Conservation (phyloP, 2,113 vertebrate species). For the Talpa occidentalis region DNA sequence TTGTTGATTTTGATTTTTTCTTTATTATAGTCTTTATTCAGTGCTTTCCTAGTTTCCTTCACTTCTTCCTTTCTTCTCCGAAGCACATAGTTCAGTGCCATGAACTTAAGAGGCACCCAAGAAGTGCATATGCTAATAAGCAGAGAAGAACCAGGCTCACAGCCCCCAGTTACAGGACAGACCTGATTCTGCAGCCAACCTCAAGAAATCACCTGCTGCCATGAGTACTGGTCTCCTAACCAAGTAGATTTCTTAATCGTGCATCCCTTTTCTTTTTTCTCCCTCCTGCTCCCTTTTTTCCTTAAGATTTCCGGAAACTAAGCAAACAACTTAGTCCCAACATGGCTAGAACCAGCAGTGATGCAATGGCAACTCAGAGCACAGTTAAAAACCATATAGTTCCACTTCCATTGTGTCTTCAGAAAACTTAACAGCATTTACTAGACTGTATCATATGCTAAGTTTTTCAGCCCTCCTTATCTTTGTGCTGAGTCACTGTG, state of each 20-base stretch:
- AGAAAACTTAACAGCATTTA: not conserved
- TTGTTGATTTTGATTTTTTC: too few species aligned
- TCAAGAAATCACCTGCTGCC: not conserved
- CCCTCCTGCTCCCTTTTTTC: not conserved
- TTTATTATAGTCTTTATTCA: too few species aligned
- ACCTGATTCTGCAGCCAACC: not conserved
- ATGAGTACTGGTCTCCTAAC: not conserved
- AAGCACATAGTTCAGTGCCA: not conserved
- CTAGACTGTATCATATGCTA: not conserved
- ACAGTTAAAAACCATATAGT: not conserved
- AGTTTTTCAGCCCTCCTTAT: not conserved
- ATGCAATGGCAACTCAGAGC: not conserved
- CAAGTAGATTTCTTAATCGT: not conserved
- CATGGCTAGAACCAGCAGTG: not conserved
- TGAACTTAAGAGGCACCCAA: not conserved
- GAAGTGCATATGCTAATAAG: not conserved
- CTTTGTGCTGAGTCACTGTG: not conserved
- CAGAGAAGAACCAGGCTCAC: not conserved
- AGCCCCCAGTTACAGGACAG: not conserved
- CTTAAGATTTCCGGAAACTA: not conserved
- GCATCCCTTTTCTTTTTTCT: not conserved
- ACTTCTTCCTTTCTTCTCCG: not conserved
- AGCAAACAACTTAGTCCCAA: not conserved
- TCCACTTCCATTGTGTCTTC: not conserved
- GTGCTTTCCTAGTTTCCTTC: not conserved